Conservation (phyloP, 2,888 invertebrate species). For the Glaucopsyche alexis region DNA sequence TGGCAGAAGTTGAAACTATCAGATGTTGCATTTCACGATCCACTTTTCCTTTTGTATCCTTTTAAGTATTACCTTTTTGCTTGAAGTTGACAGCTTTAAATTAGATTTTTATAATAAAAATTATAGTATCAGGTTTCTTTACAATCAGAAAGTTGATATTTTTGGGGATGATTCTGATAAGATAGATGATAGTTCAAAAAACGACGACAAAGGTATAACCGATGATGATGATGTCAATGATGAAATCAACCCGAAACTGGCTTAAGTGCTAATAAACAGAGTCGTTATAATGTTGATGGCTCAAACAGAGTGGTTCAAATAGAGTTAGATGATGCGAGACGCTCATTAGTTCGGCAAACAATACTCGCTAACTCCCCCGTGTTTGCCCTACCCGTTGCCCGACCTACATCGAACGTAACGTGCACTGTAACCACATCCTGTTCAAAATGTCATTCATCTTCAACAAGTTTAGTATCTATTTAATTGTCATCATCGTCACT, state of each 20-base stretch:
- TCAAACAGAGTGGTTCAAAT: constrained; percentile 16
- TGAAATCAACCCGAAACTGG: neutral
- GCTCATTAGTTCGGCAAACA: constrained; percentile 54
- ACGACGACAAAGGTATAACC: neutral
- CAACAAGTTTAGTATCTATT: neutral
- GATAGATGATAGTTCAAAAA: too few species aligned
- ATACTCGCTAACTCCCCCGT: constrained; percentile 40
- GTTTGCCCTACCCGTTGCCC: constrained; percentile 49
- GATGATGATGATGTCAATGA: neutral
- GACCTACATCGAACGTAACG: constrained; percentile 34
- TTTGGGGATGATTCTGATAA: too few species aligned
- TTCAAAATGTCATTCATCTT: neutral
- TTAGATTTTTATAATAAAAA: too few species aligned
- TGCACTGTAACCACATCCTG: neutral
- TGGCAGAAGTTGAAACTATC: constrained; percentile 55
- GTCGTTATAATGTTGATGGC: constrained; percentile 18
- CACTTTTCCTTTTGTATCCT: constrained; percentile 39
- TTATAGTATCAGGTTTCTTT: too few species aligned
- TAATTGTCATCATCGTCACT: neutral
- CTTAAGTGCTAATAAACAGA: constrained; percentile 26
- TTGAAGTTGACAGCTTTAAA: too few species aligned
- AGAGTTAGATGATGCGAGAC: constrained; percentile 44
- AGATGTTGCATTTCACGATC: constrained; percentile 65
- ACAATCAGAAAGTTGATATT: too few species aligned
- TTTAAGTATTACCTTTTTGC: neutral